These are phyloP conservation scores for Noturus placidus DNA, from an alignment of 2,113 vertebrate genomes.

Conservation along the genomic window DNA sequence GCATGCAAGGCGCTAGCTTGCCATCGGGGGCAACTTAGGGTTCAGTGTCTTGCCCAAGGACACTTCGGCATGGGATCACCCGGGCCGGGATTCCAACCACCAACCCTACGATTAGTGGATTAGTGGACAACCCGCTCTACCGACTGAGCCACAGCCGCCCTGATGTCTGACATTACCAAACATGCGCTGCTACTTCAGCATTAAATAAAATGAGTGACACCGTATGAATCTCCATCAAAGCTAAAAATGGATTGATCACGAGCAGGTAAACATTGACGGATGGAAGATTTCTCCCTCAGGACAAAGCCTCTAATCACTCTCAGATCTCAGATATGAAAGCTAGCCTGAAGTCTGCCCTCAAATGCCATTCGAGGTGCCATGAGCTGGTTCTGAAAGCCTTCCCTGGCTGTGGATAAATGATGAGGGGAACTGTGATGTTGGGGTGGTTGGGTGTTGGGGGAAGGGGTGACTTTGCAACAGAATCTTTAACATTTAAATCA, in stretches of 20 bases:
- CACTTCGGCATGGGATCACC: no score
- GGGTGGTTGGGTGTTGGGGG: neutral
- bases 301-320: constrained; percentile 69
- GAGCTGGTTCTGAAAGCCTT: constrained; percentile 51
- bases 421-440: neutral
- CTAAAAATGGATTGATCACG: constrained; percentile 25
- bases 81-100: no score
- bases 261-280: constrained; percentile 66
- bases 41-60: no score
- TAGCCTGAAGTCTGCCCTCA: constrained; percentile 60
- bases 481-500: constrained; percentile 51
- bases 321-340: constrained; percentile 75
- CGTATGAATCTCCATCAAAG: neutral
- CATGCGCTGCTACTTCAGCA: neutral
- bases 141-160: no score
- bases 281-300: constrained; percentile 64
- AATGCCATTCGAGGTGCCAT: constrained; percentile 65
- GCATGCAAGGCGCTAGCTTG: no score
- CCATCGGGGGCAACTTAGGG: no score
- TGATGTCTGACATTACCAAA: neutral
- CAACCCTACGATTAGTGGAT: no score
- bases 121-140: no score
- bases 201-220: neutral
- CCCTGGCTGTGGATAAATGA: constrained; percentile 26
- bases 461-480: constrained; percentile 30